phyloP scores from a whole-genome alignment of 2,113 vertebrate species.

The Callipepla squamata region DNA sequence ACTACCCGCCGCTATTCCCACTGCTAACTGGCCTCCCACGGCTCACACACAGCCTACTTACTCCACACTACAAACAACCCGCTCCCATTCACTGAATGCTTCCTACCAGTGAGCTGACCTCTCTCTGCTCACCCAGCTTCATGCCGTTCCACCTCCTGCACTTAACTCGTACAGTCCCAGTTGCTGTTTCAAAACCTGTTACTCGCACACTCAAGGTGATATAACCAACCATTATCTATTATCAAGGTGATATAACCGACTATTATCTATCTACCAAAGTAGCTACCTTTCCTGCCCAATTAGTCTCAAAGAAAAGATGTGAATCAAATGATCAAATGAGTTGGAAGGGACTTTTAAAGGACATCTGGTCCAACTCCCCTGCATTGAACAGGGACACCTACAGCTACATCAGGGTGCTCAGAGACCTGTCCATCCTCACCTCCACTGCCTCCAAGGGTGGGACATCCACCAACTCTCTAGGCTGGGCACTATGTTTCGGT shows the following conservation, averaged over 20 bases:
- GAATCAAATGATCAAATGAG: not conserved
- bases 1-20: not conserved
- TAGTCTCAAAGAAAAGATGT: not conserved
- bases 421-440: not conserved
- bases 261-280: not conserved
- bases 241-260: rapidly evolving
- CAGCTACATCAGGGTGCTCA: not conserved
- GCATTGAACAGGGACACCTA: not conserved
- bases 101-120: not conserved
- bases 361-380: not conserved
- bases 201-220: rapidly evolving
- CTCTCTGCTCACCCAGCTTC: not conserved
- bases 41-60: not conserved
- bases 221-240: rapidly evolving
- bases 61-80: not conserved
- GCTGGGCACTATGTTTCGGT: not conserved
- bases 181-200: not conserved
- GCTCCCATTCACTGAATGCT: not conserved
- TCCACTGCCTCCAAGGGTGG: not conserved
- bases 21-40: not conserved
- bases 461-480: not conserved
- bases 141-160: not conserved
- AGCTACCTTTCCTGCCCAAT: rapidly evolving
- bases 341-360: not conserved
- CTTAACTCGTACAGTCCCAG: not conserved